Percentiles rank a stretch among this genome's conserved stretches.
Evolutionary conservation across 2,888 invertebrate species (phyloP).

Genomic region (Rhimphoctona megacephalus): DNA sequence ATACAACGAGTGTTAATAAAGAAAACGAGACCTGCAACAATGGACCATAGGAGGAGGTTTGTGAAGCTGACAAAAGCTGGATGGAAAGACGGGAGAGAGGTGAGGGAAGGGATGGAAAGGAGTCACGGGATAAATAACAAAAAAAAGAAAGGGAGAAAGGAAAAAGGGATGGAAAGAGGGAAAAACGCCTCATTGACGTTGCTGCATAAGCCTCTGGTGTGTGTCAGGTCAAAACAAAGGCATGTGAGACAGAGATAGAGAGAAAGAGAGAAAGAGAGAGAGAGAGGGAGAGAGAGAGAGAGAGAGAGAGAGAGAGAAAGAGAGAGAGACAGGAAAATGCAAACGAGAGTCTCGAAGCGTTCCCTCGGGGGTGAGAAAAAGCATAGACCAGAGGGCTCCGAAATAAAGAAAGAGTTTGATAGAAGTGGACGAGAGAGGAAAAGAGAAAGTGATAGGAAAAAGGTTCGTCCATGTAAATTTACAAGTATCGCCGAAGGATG

Average conservation of each 20-base stretch:
- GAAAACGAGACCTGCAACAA: conserved; percentile 24
- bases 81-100: not conserved
- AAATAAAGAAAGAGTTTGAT: conserved; percentile 34
- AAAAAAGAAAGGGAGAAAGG: conserved; percentile 13
- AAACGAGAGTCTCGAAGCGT: conserved; percentile 36
- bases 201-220: conserved; percentile 17
- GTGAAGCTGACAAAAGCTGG: not conserved
- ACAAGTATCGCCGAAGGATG: conserved; percentile 56
- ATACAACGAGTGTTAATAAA: conserved; percentile 35
- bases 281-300: not conserved
- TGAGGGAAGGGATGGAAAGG: not conserved
- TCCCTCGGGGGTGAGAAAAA: conserved; percentile 33
- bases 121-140: conserved; percentile 33
- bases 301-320: not conserved
- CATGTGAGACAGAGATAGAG: too few species aligned
- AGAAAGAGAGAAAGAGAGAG: not conserved
- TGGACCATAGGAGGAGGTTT: not conserved
- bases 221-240: conserved; percentile 31
- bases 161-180: not conserved
- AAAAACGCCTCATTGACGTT: conserved; percentile 24
- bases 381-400: conserved; percentile 2
- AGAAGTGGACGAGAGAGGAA: not conserved
- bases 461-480: conserved; percentile 20
- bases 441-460: conserved; percentile 16
- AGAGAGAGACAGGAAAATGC: not conserved